Evolutionary conservation across 2,888 invertebrate species (phyloP).

Genomic region (Noctuana brunneofusca): DNA sequence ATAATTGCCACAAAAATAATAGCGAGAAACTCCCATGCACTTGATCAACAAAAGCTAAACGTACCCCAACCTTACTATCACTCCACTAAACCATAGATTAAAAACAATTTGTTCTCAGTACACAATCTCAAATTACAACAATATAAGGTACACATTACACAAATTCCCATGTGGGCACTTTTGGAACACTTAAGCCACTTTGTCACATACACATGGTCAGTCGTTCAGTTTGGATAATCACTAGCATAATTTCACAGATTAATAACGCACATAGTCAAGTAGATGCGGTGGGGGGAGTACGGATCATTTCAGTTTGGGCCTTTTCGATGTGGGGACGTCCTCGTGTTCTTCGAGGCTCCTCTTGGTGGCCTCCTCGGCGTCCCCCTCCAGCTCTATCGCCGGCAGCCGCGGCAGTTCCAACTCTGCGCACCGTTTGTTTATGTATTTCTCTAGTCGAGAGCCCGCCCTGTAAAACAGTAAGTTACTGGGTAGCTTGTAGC

Average conservation of each 20-base stretch:
- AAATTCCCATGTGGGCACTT: conserved; percentile 7
- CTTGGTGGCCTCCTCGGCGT: conserved; percentile 40
- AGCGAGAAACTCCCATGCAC: conserved; percentile 19
- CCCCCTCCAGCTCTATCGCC: conserved; percentile 58
- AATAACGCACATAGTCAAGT: conserved; percentile 59
- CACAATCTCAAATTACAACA: conserved; percentile 23
- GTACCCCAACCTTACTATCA: conserved; percentile 8
- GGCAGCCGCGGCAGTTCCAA: conserved; percentile 81
- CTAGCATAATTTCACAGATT: conserved; percentile 32
- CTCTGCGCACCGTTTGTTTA: conserved; percentile 88
- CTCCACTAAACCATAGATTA: conserved; percentile 6
- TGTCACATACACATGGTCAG: not conserved
- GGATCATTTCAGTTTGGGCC: conserved; percentile 62
- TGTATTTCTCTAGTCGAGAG: conserved; percentile 86
- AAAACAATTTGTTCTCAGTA: conserved; percentile 5
- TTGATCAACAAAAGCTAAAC: conserved; percentile 11
- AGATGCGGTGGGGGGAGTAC: conserved; percentile 44
- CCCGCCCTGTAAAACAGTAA: conserved; percentile 87
- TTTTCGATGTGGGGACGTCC: conserved; percentile 43
- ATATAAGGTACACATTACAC: conserved; percentile 21
- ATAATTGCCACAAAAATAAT: not conserved
- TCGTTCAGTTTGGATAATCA: conserved; percentile 9
- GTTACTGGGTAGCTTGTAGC: conserved; percentile 28
- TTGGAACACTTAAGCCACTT: conserved; percentile 24
- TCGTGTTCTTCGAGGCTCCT: conserved; percentile 44